phyloP scores from a whole-genome alignment of 2,113 vertebrate genomes.

The Ursus arctos region DNA sequence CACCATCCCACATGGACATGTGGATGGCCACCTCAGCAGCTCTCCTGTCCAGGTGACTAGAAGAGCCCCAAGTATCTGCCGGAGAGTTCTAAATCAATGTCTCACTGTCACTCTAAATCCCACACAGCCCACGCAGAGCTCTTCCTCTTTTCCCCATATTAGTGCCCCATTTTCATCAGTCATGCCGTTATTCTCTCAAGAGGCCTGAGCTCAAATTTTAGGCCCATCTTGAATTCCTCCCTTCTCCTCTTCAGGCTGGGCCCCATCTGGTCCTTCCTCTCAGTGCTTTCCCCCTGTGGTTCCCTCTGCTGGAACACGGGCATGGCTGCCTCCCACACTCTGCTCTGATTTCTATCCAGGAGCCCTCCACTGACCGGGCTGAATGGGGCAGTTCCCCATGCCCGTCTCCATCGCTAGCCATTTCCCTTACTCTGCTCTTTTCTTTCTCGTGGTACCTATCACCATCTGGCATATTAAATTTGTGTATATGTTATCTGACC shows the following conservation, averaged over 20 bases:
- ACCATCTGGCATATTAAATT: not conserved
- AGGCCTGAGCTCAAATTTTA: not conserved
- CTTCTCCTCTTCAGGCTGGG: not conserved
- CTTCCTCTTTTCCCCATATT: not conserved
- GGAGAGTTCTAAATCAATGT: not conserved
- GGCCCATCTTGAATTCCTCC: not conserved
- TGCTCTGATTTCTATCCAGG: not conserved
- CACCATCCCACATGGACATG: not conserved
- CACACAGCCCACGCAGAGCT: not conserved
- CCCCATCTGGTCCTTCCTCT: not conserved
- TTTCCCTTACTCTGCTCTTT: not conserved
- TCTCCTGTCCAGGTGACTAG: not conserved
- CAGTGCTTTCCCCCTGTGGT: not conserved
- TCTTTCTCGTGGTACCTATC: not conserved
- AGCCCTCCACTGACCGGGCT: not conserved
- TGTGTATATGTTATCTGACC: not conserved
- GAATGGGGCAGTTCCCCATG: not conserved
- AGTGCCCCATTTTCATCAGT: not conserved
- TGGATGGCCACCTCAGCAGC: not conserved
- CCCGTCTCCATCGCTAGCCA: not conserved
- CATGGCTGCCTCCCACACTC: not conserved
- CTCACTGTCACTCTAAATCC: not conserved
- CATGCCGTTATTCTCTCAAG: not conserved
- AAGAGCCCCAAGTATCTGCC: not conserved
- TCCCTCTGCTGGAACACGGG: not conserved